Conservation (phyloP, 2,113 vertebrate genomes). For the Proteles cristata region DNA sequence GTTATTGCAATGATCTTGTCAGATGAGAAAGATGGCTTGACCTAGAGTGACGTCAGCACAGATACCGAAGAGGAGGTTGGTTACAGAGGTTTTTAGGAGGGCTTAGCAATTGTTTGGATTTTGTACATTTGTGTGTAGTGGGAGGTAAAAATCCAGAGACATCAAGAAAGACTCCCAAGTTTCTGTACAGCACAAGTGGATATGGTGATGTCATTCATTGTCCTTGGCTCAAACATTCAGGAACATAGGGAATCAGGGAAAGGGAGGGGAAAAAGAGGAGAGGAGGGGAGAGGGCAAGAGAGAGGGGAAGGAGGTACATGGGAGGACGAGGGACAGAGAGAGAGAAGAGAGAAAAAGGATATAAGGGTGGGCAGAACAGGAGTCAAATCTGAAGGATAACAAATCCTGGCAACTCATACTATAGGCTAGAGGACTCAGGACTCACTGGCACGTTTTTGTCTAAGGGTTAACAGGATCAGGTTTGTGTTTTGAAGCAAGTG, state of each 20-base stretch:
- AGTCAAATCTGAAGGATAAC: not conserved
- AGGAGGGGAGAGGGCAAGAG: no score
- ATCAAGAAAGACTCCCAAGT: not conserved
- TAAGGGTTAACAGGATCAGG: not conserved
- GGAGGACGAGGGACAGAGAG: no score
- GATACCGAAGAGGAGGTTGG: accelerated
- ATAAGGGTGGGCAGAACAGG: not conserved
- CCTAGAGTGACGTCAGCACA: not conserved
- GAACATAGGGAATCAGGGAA: not conserved
- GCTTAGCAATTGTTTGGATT: not conserved
- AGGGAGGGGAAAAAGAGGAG: no score
- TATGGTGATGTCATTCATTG: not conserved
- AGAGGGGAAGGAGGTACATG: not conserved
- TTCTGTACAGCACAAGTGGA: not conserved
- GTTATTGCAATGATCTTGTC: not conserved
- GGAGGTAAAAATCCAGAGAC: not conserved
- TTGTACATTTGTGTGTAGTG: not conserved
- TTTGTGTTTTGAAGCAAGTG: not conserved
- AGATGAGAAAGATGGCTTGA: not conserved
- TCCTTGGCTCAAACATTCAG: not conserved
- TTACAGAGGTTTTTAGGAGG: not conserved
- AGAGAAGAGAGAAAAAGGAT: not conserved
- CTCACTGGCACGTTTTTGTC: not conserved
- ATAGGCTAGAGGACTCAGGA: not conserved
- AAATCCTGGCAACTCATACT: not conserved